Percentiles rank a stretch among this genome's conserved stretches.
Evolutionary conservation across 2,888 invertebrate genomes (phyloP).

Genomic region (Zele albiditarsus): DNA sequence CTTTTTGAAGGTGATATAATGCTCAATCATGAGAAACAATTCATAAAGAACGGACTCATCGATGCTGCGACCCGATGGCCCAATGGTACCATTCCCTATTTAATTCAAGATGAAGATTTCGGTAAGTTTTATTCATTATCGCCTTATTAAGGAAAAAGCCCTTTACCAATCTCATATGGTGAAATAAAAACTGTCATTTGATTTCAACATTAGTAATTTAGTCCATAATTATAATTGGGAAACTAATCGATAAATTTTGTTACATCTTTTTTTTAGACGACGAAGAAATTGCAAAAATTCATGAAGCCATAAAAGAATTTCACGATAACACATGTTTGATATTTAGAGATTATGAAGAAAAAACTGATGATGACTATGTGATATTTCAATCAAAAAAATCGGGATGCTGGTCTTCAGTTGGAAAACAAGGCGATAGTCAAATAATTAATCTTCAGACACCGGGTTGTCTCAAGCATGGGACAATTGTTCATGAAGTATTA

Average conservation of each 20-base stretch:
- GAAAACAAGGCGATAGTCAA: conserved; percentile 78
- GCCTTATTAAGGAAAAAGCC: background rate
- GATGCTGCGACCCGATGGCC: conserved; percentile 74
- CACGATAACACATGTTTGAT: conserved; percentile 78
- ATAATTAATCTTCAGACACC: conserved; percentile 74
- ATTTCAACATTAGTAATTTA: no score
- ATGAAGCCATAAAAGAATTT: conserved; percentile 77
- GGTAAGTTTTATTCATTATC: conserved; percentile 68
- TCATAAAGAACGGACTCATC: conserved; percentile 72
- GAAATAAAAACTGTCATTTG: no score
- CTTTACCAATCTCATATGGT: background rate
- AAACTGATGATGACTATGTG: conserved; percentile 76
- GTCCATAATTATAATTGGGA: no score
- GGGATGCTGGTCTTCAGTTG: conserved; percentile 82
- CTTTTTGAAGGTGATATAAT: conserved; percentile 79
- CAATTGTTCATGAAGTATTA: conserved; percentile 82
- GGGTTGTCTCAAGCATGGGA: conserved; percentile 73
- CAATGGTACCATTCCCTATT: conserved; percentile 75
- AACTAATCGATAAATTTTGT: no score
- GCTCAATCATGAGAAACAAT: conserved; percentile 66
- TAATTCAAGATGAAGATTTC: conserved; percentile 75
- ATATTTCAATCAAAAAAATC: conserved; percentile 75
- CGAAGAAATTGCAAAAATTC: conserved; percentile 73
- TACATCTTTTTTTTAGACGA: conserved; percentile 63
- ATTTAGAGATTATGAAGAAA: conserved; percentile 77